Evolutionary conservation across 1,140 invertebrate species (phyloP).

Genomic region (Maconellicoccus hirsutus): DNA sequence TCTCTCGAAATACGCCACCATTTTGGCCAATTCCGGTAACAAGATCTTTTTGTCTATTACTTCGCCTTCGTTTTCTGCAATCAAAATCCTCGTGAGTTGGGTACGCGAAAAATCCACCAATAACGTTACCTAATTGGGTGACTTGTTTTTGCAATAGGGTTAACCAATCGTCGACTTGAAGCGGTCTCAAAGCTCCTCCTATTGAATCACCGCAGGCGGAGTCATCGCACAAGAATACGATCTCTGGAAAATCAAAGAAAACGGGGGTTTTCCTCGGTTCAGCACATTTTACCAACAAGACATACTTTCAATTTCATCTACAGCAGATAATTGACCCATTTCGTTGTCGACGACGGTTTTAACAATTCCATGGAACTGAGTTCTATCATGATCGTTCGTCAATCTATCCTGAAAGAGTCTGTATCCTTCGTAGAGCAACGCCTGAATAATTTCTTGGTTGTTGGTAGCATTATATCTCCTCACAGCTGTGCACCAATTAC

Average conservation of each 20-base stretch:
- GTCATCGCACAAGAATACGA: slow-evolving; percentile 36
- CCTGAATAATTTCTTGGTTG: slow-evolving; percentile 31
- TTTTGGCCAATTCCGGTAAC: slow-evolving; percentile 50
- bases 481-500: not conserved
- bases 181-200: slow-evolving; percentile 11
- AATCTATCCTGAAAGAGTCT: slow-evolving; percentile 68
- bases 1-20: slow-evolving; percentile 50
- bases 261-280: no score
- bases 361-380: slow-evolving; percentile 50
- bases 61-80: slow-evolving; percentile 42
- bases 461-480: not conserved
- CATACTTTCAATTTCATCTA: not conserved
- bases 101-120: no score
- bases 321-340: not conserved
- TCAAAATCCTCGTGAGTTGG: no score
- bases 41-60: slow-evolving; percentile 44
- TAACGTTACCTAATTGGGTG: slow-evolving; percentile 48
- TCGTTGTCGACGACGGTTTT: not conserved
- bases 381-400: slow-evolving; percentile 49
- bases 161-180: slow-evolving; percentile 42
- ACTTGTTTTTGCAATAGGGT: slow-evolving; percentile 51
- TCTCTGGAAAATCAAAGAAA: slow-evolving; percentile 33
- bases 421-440: slow-evolving; percentile 59
- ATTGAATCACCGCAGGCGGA: not conserved
- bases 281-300: not conserved